Percentiles rank a stretch among this genome's conserved stretches.
Evolutionary conservation across 1,140 invertebrate genomes (phyloP).

Genomic region (Philopotamus ludificatus): DNA sequence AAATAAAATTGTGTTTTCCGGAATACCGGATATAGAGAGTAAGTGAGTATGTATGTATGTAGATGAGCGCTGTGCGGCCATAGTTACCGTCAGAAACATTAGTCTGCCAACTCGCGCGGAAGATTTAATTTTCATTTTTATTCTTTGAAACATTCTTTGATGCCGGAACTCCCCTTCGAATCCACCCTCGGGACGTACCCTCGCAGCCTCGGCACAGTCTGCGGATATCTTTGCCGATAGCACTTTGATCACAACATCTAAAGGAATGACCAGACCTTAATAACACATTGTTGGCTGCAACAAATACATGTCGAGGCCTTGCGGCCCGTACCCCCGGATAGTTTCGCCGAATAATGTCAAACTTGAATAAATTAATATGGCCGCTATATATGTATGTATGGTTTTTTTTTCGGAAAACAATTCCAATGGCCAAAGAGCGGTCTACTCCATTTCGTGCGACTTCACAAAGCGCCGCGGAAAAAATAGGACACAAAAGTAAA

Average conservation of each 20-base stretch:
- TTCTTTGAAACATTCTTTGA: conserved; percentile 43
- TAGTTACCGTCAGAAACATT: conserved; percentile 35
- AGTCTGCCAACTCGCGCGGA: conserved; percentile 35
- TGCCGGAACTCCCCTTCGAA: conserved; percentile 21
- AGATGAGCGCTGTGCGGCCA: conserved; percentile 12
- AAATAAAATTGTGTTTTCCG: too few relatives aligned
- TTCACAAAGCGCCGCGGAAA: conserved; percentile 17
- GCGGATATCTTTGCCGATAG: not conserved
- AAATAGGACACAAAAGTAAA: conserved; percentile 23
- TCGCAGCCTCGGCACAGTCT: not conserved
- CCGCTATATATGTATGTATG: too few relatives aligned
- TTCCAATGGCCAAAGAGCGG: not conserved
- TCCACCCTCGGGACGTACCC: not conserved
- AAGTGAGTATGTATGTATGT: conserved; percentile 10
- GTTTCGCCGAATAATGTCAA: too few relatives aligned
- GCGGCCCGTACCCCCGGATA: not conserved
- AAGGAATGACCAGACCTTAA: not conserved
- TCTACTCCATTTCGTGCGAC: conserved; percentile 6
- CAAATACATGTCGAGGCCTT: too few relatives aligned
- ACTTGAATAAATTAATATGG: too few relatives aligned
- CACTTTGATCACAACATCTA: not conserved
- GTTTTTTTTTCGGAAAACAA: too few relatives aligned
- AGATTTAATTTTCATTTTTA: conserved; percentile 43
- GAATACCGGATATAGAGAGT: too few relatives aligned
- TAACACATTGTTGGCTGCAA: too few relatives aligned